phyloP scores from a whole-genome alignment of 1,140 invertebrate species.

The Ceratitis capitata region DNA sequence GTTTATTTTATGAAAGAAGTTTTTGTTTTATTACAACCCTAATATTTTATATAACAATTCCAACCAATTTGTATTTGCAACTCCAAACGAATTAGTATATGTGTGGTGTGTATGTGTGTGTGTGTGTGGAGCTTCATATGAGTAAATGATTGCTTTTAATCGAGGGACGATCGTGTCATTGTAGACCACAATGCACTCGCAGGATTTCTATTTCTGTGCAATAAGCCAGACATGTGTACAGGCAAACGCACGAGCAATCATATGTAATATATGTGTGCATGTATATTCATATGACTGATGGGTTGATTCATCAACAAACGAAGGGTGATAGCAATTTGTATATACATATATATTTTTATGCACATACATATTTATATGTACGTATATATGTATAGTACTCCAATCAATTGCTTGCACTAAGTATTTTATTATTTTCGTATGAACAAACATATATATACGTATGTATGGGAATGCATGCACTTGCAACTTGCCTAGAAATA shows the following conservation, averaged over 20 bases:
- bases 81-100: background rate
- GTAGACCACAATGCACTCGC: slow-evolving; percentile 1
- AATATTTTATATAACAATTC: no score
- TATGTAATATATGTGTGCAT: background rate
- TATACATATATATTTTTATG: background rate
- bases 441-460: background rate
- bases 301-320: background rate
- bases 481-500: background rate
- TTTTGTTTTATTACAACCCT: no score
- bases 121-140: no score
- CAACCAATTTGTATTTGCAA: background rate
- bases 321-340: slow-evolving; percentile 19
- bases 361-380: background rate
- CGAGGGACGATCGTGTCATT: background rate
- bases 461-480: background rate
- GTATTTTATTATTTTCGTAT: background rate
- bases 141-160: slow-evolving; percentile 8
- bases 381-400: no score
- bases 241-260: background rate
- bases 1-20: no score
- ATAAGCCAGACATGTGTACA: background rate
- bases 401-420: background rate
- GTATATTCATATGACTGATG: background rate
- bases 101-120: no score
- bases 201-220: slow-evolving; percentile 12